Percentiles rank a stretch among this genome's conserved stretches.
phyloP scores from a whole-genome alignment of 2,113 vertebrate genomes.

The Sander lucioperca region DNA sequence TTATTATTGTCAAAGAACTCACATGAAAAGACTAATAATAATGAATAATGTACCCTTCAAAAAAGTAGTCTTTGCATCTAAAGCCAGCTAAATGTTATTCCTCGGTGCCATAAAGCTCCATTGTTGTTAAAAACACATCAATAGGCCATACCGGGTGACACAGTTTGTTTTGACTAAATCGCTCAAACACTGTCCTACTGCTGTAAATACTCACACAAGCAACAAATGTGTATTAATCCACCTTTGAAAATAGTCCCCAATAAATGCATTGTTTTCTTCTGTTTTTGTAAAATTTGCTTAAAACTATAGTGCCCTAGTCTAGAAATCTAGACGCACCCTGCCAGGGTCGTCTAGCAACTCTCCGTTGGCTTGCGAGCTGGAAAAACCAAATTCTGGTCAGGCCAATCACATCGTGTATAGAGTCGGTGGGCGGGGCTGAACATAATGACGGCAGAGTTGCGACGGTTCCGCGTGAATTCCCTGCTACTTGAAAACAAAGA shows the following conservation, averaged over 20 bases:
- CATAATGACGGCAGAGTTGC: too few relatives aligned
- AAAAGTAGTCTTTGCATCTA: not conserved
- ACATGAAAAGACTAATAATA: not conserved
- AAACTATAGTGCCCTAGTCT: too few relatives aligned
- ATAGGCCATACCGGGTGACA: not conserved
- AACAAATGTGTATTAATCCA: not conserved
- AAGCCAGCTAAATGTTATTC: not conserved
- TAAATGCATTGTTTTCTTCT: not conserved
- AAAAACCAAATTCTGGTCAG: too few relatives aligned
- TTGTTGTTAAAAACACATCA: not conserved
- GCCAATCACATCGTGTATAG: too few relatives aligned
- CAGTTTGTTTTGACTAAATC: not conserved
- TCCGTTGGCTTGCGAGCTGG: too few relatives aligned
- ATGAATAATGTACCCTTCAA: not conserved
- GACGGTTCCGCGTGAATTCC: too few relatives aligned
- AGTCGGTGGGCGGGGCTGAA: too few relatives aligned
- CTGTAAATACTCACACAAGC: not conserved
- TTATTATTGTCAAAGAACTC: not conserved
- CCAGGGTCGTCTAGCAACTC: too few relatives aligned
- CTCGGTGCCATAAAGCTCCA: not conserved
- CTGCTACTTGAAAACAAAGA: too few relatives aligned
- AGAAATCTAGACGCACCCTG: too few relatives aligned
- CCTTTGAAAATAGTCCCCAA: not conserved
- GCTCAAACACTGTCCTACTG: not conserved
- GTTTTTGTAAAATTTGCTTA: too few relatives aligned